Percentiles rank a stretch among this genome's conserved stretches.
Evolutionary conservation across 2,888 invertebrate genomes (phyloP).

Genomic region (Eupithecia inturbata): DNA sequence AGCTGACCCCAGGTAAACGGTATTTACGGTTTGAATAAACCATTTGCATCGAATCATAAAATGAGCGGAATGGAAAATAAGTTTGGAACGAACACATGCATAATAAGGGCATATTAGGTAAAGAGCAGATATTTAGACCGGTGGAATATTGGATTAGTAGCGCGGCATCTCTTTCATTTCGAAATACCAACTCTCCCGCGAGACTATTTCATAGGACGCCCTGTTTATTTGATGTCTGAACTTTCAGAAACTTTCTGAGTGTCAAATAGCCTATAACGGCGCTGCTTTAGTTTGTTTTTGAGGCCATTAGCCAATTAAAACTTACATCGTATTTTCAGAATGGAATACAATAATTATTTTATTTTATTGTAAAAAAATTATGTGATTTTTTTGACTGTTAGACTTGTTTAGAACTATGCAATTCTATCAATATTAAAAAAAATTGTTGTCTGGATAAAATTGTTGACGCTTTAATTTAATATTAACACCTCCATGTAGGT

Average conservation of each 20-base stretch:
- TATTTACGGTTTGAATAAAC: not conserved
- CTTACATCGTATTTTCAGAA: no score
- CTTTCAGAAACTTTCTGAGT: not conserved
- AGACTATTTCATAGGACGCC: not conserved
- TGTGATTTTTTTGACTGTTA: no score
- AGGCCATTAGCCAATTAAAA: not conserved
- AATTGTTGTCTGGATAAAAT: no score
- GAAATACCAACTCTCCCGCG: not conserved
- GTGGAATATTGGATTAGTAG: not conserved
- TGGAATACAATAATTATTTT: no score
- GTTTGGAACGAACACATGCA: not conserved
- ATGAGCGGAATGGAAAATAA: not conserved
- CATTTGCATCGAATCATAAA: not conserved
- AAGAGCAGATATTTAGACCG: no score
- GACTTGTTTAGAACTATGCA: no score
- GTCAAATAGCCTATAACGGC: not conserved
- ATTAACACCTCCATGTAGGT: no score
- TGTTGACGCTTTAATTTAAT: no score
- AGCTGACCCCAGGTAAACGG: not conserved
- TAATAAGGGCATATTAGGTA: not conserved
- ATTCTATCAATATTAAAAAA: no score
- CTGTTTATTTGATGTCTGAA: no score
- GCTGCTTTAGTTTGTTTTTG: not conserved
- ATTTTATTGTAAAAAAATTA: no score
- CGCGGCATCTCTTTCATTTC: not conserved